Base-by-base conservation (phyloP, 1,140 invertebrate genomes). In the Lordiphosa mommai region DNA sequence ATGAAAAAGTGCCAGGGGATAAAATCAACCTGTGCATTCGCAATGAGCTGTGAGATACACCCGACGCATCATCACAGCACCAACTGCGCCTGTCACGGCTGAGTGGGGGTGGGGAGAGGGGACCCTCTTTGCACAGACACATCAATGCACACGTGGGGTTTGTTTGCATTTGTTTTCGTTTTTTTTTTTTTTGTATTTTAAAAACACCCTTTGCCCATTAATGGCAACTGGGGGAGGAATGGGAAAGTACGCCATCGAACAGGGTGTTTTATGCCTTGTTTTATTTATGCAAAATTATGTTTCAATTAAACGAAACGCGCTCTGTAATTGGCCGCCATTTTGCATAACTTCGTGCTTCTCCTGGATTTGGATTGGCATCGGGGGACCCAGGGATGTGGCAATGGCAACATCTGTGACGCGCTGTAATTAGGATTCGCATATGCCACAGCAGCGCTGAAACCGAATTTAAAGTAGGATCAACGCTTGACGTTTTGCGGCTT, bases 201-300 rank as follows among this genome's bases (percentile, higher is more conserved):
- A 53, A 79, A 64, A 60, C 80, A 76, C 82, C 82, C 80, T 76
- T 63, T 52, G 57, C 32, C 41, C 50, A 67, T 74, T 66, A 76
- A 68, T 67, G 53, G 57, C 61, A n/a, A 27, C 38, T 13, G 49
- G 12, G 14, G 17, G 33, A 32, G 14, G 41, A 1, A 44, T 16
- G 43, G 30, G 37, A 20, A 17, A n/a, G 43, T 38, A 3, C 10
- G 38, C 53, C 59, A 77, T 77, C 44, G 57, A 73, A 72, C 68
- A 86, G 72, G 72, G 76, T 86, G 82, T 84, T 86, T 86, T 74
- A 86, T 87, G 77, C 84, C 57, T 77, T 69, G 77, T 85, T 84
- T 84, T 84, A 84, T 84, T 84, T 84, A 84, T 84, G 77, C 77
- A 84, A 87, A 87, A 87, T 87, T 87, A 87, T 87, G 84, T 87